These are phyloP conservation scores for Kryptolebias ocellatus DNA, from an alignment of 2,797 vertebrate genomes.

Conservation along the genomic window DNA sequence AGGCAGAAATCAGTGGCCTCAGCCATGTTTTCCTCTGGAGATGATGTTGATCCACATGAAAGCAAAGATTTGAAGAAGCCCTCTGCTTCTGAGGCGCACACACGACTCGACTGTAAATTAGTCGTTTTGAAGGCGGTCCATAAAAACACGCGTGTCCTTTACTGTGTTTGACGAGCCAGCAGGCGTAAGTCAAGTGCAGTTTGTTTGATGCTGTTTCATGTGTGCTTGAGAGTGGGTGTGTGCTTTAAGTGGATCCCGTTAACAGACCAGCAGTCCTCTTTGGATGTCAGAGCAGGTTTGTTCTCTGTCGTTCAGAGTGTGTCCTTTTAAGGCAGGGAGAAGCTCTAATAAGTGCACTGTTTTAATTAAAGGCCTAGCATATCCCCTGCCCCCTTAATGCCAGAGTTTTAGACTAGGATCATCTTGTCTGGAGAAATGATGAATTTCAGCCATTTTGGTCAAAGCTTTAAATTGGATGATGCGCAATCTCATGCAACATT, in stretches of 20 bases:
- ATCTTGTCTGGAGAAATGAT: too few relatives aligned
- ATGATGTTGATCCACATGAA: conserved; percentile 68
- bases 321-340: conserved; percentile 44
- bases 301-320: conserved; percentile 51
- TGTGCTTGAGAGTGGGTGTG: conserved; percentile 34
- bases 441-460: too few relatives aligned
- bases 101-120: conserved; percentile 67
- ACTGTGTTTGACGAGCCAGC: conserved; percentile 62
- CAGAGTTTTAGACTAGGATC: too few relatives aligned
- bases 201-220: conserved; percentile 65
- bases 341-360: conserved; percentile 39
- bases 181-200: conserved; percentile 64
- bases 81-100: conserved; percentile 41
- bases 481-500: too few relatives aligned
- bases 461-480: too few relatives aligned
- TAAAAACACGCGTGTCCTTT: conserved; percentile 28
- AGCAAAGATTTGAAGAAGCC: conserved; percentile 63
- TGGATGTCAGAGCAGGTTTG: conserved; percentile 65
- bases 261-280: conserved; percentile 40
- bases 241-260: conserved; percentile 57
- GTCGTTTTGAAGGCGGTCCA: conserved; percentile 36
- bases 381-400: too few relatives aligned
- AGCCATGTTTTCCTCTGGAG: conserved; percentile 59
- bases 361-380: not conserved
- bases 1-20: conserved; percentile 72